Evolutionary conservation across 2,888 invertebrate genomes (phyloP), one percentile per base, ranked within the genome.

Genomic region (Octodonta nipae): DNA sequence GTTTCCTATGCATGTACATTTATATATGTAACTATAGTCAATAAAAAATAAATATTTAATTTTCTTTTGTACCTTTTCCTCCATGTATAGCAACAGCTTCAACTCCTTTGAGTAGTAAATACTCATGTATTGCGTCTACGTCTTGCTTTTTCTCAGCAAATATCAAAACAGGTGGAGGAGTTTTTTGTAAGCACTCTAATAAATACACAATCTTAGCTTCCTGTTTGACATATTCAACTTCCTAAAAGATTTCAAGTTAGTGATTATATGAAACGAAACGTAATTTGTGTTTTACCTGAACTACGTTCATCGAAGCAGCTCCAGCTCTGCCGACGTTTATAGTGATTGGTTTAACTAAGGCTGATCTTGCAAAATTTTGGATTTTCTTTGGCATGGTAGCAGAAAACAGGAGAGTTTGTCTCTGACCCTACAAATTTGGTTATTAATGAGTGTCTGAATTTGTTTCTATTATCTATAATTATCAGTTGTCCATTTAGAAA

Each of bases 351-450:
- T 88, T 86, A 0, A 98, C 96, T 2, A 98, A 64, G 0, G 96
- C 95, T 8, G 92, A 92, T 32, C 92, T 78, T 10, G 93, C 92
- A 59, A 93, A 93, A 57, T 92, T 91, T 66, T 95, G 98, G 56
- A 99, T 98, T 66, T 98, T 98, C 62, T 91, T 91, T 0, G 98
- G 98, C 98, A 99, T 99, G 7, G 98, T 98, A 15, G 98, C 98
- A 4, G 95, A 96, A 66, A 98, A 99, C 0, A 99, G 71, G 11
- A 98, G 62, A 0, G 96, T 96, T 62, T 98, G 53, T 33, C 98
- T 65, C 62, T 98, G 98, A 0, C 88, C 89, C 78, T 79, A 48
- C 26, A 56, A 38, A 33, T 31, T 30, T n/a, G n/a, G n/a, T n/a
- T n/a, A n/a, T n/a, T n/a, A n/a, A n/a, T n/a, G n/a, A n/a, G n/a